Base-by-base conservation (phyloP, 2,888 invertebrate species). In the Strigamia transsilvanica region DNA sequence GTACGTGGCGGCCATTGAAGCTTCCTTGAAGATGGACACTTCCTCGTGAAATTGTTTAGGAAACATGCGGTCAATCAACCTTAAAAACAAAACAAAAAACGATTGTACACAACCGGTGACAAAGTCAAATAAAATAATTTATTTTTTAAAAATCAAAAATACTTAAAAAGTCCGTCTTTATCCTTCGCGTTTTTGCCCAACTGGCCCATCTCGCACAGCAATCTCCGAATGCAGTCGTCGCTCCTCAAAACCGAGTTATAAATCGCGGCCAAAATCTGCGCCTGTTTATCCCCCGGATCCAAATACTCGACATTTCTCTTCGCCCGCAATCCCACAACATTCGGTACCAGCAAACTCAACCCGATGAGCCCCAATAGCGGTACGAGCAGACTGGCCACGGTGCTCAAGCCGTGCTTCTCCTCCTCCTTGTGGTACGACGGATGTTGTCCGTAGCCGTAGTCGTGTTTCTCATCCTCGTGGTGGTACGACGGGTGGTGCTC, bases 201-300 rank as follows among this genome's bases (percentile, higher is more conserved):
- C 15, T 81, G 81, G 10, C 81, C 81, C 81, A 81, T 81, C 66
- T 81, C 81, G 51, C 81, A 81, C 9, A 51, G 73, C 15, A 81
- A 23, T 21, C 38, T 4, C 10, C 34, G 66, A 73, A 81, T 73
- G 27, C 81, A 81, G 6, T 18, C 21, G 13, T 81, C 81, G 23
- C 42, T 81, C 21, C 9, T 81, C 38, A 81, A 73, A 66, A 81
- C 81, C 15, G 73, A 23, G 5, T 34, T 27, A 23, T 81, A 81
- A 38, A 81, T 77, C 0, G 7, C 15, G 10, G 32, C 23, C 42
- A 81, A 46, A 13, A 13, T 23, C 27, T 81, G 73, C 13, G 73
- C 73, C 7, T 81, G 23, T n/a, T 66, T 41, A n/a, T 61, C 61
- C n/a, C 66, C 73, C 7, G 15, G 18, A 32, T 73, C 66, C 5